Conservation (phyloP, 1,140 invertebrate species). For the Drosophila auraria region DNA sequence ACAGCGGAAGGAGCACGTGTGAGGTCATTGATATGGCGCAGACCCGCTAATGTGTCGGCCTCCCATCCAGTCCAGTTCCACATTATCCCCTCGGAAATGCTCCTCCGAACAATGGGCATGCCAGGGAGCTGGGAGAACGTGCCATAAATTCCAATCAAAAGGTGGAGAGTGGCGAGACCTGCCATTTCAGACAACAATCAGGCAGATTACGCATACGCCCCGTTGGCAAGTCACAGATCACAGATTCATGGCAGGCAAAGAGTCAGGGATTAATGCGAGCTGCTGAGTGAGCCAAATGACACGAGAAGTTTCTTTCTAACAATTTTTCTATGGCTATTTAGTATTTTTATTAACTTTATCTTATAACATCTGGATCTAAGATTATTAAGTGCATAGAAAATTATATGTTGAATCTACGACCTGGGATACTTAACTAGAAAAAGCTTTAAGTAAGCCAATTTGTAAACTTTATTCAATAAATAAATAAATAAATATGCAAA, state of each 20-base stretch:
- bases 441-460: too few relatives aligned
- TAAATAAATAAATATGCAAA: too few relatives aligned
- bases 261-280: neutral
- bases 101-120: slow-evolving; percentile 36
- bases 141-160: slow-evolving; percentile 75
- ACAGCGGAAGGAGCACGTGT: slow-evolving; percentile 61
- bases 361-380: too few relatives aligned
- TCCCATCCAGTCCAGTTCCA: slow-evolving; percentile 6
- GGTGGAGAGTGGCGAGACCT: slow-evolving; percentile 22
- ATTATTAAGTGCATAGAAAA: too few relatives aligned
- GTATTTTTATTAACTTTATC: too few relatives aligned
- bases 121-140: slow-evolving; percentile 53
- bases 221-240: slow-evolving; percentile 28
- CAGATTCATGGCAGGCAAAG: slow-evolving; percentile 6
- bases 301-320: too few relatives aligned
- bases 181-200: slow-evolving; percentile 32
- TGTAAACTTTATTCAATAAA: too few relatives aligned
- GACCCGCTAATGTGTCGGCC: slow-evolving; percentile 52
- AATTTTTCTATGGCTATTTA: neutral
- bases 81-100: slow-evolving; percentile 31
- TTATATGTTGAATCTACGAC: too few relatives aligned
- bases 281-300: neutral
- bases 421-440: too few relatives aligned
- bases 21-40: slow-evolving; percentile 66
- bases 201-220: slow-evolving; percentile 18